Base-by-base conservation (phyloP, 2,888 invertebrate genomes). In the Auanema sp. region DNA sequence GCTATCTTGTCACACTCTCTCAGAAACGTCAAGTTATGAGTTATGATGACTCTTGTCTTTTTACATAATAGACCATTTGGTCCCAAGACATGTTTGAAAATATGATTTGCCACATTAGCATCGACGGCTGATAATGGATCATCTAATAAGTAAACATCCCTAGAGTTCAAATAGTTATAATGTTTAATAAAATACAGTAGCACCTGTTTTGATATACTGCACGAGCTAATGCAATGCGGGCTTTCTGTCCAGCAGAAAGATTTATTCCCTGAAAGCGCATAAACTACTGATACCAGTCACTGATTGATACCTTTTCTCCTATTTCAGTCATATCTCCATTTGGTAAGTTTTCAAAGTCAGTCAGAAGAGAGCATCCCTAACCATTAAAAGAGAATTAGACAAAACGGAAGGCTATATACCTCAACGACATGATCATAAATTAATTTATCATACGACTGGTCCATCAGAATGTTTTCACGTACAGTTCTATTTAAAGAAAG, bases 81-180 rank as follows among this genome's bases (percentile, higher is more conserved):
- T 16, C 81, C 81, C 44, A 81, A 77, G n/a, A 81, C 76, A 51
- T 76, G 72, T 25, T 72, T 77, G 61, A 81, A 81, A 16, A 80
- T 93, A 84, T 96, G 95, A 86, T 93, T 93, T 11, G 96, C 96
- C 53, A 97, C 96, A 84, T 97, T 96, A 43, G 93, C 90, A 85
- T 97, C 97, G 0, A 97, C 96, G 6, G 96, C 96, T 83, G 93
- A 93, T 53, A 89, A 83, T 1, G 97, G 97, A 88, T 98, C 97
- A 84, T 98, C 97, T 79, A 98, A 87, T 81, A 93, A 89, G 85
- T 93, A 97, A 66, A 93, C 88, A 82, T 94, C 93, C 0, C 91
- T 60, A 21, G 33, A 52, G 40, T 54, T 18, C 8, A 33, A 6
- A 47, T 0, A 8, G 12, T 16, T n/a, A 8, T 14, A 55, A 2